Evolutionary conservation across 2,888 invertebrate genomes (phyloP).

Genomic region (Ceramica pisi): DNA sequence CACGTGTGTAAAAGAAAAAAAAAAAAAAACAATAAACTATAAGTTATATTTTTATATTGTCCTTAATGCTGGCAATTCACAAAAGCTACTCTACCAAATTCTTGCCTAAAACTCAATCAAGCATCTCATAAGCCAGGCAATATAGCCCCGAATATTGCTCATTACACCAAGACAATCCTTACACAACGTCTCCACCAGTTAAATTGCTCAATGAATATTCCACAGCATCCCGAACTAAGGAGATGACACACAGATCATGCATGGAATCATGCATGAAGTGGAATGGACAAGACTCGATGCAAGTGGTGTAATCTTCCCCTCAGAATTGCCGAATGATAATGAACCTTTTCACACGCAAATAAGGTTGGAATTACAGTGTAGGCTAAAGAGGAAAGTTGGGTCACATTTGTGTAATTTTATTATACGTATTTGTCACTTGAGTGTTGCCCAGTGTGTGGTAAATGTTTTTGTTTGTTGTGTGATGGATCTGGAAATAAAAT

Average conservation of each 20-base stretch:
- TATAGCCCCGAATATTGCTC: slow-evolving; percentile 26
- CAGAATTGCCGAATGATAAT: slow-evolving; percentile 17
- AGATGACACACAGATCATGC: slow-evolving; percentile 65
- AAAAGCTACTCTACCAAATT: not conserved
- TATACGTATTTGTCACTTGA: slow-evolving; percentile 44
- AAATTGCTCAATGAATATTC: slow-evolving; percentile 67
- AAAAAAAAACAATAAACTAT: too few relatives aligned
- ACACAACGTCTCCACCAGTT: slow-evolving; percentile 49
- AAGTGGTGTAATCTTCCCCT: slow-evolving; percentile 41
- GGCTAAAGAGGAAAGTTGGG: not conserved
- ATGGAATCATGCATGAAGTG: slow-evolving; percentile 67
- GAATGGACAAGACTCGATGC: slow-evolving; percentile 56
- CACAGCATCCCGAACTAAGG: slow-evolving; percentile 52
- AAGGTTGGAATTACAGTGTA: slow-evolving; percentile 11
- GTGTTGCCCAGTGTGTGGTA: slow-evolving; percentile 32
- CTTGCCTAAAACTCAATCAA: slow-evolving; percentile 19
- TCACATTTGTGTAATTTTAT: slow-evolving; percentile 43
- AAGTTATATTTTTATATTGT: not conserved
- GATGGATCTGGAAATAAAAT: slow-evolving; percentile 25
- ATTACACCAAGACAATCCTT: slow-evolving; percentile 47
- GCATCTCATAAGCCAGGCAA: not conserved
- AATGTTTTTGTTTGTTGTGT: slow-evolving; percentile 23
- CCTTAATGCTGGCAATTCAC: not conserved
- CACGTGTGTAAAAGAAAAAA: too few relatives aligned
- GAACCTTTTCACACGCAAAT: not conserved